phyloP scores from a whole-genome alignment of 2,888 invertebrate genomes.

The Scaptomyza tumidula region DNA sequence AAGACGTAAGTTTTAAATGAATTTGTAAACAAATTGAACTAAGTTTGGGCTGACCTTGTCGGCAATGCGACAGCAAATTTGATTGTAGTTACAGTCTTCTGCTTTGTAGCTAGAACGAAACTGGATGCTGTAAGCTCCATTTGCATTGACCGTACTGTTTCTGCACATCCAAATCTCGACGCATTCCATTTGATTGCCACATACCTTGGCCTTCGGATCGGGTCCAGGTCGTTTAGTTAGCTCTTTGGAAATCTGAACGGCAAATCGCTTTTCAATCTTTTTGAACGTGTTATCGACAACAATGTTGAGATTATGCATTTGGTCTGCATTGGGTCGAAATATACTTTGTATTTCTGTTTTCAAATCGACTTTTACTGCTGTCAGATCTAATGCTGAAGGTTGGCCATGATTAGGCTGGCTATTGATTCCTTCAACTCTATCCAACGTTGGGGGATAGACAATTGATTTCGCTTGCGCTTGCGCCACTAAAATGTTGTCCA shows the following conservation, averaged over 20 bases:
- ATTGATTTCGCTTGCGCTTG: too few relatives aligned
- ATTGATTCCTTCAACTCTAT: background rate
- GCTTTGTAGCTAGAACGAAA: background rate
- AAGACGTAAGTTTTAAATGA: background rate
- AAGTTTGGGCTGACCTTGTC: conserved; percentile 14
- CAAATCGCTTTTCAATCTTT: background rate
- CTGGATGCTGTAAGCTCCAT: background rate
- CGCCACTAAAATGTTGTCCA: too few relatives aligned
- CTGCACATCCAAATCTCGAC: conserved; percentile 24
- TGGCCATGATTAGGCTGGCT: background rate
- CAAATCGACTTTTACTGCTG: background rate
- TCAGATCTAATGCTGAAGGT: background rate
- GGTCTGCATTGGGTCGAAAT: background rate
- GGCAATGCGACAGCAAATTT: conserved; percentile 24
- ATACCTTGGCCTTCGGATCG: background rate
- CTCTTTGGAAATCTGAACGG: background rate
- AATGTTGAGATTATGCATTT: background rate
- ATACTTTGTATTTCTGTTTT: background rate
- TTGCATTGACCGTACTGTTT: background rate
- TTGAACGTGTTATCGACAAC: conserved; percentile 4
- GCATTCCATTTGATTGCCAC: conserved; percentile 25
- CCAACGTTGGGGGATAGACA: too few relatives aligned
- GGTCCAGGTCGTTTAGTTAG: background rate
- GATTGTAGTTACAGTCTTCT: conserved; percentile 4
- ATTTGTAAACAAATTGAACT: background rate